phyloP scores from a whole-genome alignment of 2,888 invertebrate species.

The Diadromus collaris region DNA sequence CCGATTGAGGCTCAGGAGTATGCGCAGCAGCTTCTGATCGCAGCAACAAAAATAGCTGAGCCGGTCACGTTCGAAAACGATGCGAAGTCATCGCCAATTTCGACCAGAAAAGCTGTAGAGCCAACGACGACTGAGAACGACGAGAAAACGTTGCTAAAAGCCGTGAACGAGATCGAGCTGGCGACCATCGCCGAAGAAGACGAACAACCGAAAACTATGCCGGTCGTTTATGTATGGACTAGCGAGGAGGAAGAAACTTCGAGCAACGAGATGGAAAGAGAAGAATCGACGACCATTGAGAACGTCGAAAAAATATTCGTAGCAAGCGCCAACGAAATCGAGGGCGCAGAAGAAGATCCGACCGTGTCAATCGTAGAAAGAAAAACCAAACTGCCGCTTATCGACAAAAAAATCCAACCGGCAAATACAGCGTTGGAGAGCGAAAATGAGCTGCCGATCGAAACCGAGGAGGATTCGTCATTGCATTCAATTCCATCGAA shows the following conservation, averaged over 20 bases:
- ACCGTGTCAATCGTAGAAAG: background rate
- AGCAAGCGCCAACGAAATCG: too few relatives aligned
- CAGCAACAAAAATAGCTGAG: too few relatives aligned
- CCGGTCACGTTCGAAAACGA: too few relatives aligned
- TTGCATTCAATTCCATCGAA: background rate
- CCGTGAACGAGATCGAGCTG: background rate
- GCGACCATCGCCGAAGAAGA: background rate
- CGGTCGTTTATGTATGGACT: too few relatives aligned
- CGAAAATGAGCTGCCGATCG: background rate
- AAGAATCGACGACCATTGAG: too few relatives aligned
- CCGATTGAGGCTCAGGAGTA: too few relatives aligned
- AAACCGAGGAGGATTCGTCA: background rate
- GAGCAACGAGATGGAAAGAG: too few relatives aligned
- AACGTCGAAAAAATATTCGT: too few relatives aligned
- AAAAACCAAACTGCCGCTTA: background rate
- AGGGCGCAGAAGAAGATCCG: background rate
- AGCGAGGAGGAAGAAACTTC: too few relatives aligned
- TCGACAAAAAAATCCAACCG: background rate
- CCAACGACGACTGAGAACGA: background rate
- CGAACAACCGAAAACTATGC: background rate
- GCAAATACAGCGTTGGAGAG: background rate
- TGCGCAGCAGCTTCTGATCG: too few relatives aligned
- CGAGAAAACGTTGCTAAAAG: background rate
- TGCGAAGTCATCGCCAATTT: too few relatives aligned
- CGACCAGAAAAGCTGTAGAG: background rate